Percentiles rank a stretch among this genome's conserved stretches.
These are phyloP conservation scores for Pachydiplax longipennis DNA, from an alignment of 2,888 invertebrate species.

Conservation along the genomic window DNA sequence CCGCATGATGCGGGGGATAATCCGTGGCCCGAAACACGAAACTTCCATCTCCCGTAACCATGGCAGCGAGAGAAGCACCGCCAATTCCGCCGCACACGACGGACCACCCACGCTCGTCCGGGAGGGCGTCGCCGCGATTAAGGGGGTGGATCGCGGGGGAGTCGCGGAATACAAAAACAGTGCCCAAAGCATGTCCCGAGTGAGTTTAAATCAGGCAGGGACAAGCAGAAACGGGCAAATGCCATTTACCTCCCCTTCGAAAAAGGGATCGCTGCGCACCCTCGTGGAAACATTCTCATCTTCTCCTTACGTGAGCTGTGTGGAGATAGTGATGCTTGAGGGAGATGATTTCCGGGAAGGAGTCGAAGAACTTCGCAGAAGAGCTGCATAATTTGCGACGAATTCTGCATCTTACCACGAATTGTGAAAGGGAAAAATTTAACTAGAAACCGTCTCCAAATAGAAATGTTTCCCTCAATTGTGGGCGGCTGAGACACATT, in stretches of 20 bases:
- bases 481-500: too few species aligned
- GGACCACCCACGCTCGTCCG: slow-evolving; percentile 18
- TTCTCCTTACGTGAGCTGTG: not conserved
- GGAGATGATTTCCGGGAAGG: too few species aligned
- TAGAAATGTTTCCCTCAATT: too few species aligned
- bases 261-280: not conserved
- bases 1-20: not conserved
- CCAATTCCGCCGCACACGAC: slow-evolving; percentile 12
- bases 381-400: too few species aligned
- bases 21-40: slow-evolving; percentile 32
- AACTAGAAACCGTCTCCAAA: too few species aligned
- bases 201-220: not conserved
- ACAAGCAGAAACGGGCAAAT: not conserved
- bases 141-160: not conserved
- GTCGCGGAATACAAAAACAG: not conserved
- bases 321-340: too few species aligned
- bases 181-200: not conserved
- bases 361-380: too few species aligned
- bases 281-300: not conserved
- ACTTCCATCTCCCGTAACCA: slow-evolving; percentile 31
- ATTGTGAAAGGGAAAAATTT: too few species aligned
- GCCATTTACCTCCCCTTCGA: not conserved
- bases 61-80: not conserved
- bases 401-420: too few species aligned
- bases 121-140: not conserved